Conservation (phyloP, 2,888 invertebrate genomes). For the Volucella inanis region DNA sequence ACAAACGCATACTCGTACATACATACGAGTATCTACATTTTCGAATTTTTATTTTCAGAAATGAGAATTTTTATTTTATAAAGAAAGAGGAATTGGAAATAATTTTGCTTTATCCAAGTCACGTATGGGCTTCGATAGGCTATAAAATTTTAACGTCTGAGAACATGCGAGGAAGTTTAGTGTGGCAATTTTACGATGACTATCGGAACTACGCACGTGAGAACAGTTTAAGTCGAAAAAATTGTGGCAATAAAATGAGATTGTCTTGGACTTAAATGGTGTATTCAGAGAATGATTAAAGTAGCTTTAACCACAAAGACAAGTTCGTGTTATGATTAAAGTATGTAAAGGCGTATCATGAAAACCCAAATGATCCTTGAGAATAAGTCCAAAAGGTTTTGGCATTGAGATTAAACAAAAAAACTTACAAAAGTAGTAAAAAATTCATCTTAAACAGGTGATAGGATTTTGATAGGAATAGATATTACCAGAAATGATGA, state of each 20-base stretch:
- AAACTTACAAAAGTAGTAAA: no score
- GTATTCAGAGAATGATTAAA: background rate
- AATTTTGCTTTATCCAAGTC: constrained; percentile 17
- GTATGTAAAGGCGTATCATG: no score
- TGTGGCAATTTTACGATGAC: background rate
- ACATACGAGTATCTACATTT: constrained; percentile 28
- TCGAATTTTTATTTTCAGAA: constrained; percentile 11
- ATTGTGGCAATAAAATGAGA: background rate
- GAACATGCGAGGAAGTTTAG: constrained; percentile 14
- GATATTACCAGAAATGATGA: no score
- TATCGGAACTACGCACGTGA: background rate
- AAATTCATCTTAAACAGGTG: no score
- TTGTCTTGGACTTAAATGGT: background rate
- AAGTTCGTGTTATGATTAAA: no score
- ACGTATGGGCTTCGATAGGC: constrained; percentile 31
- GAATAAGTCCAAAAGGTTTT: no score
- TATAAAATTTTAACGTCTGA: constrained; percentile 18
- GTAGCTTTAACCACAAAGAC: background rate
- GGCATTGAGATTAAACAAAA: no score
- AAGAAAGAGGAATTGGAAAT: constrained; percentile 3
- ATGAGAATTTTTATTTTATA: constrained; percentile 4
- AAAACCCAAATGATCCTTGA: no score
- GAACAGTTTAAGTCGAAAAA: background rate
- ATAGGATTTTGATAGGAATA: no score
- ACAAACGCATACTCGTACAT: no score